phyloP scores from a whole-genome alignment of 2,113 vertebrate species.

The Semicossyphus pulcher region DNA sequence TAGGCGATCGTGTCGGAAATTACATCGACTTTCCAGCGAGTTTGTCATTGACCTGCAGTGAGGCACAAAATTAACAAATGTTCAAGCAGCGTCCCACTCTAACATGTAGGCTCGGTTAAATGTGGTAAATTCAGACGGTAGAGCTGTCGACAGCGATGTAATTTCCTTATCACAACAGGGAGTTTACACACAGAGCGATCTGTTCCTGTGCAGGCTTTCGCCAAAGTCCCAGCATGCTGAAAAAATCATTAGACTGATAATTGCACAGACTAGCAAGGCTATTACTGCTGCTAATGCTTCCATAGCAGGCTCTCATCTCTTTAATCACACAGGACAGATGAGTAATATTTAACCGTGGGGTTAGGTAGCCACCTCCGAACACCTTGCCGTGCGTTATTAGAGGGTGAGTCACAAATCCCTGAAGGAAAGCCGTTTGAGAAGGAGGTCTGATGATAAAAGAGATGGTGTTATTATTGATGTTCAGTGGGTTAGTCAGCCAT shows the following conservation, averaged over 20 bases:
- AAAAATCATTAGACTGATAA: conserved; percentile 52
- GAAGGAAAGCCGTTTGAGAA: conserved; percentile 18
- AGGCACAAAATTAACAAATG: conserved; percentile 59
- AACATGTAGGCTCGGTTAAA: conserved; percentile 35
- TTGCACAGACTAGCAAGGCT: conserved; percentile 28
- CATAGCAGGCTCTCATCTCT: conserved; percentile 9
- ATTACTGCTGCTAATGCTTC: conserved; percentile 35
- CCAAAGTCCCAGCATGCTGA: conserved; percentile 35
- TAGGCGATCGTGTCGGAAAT: conserved; percentile 54
- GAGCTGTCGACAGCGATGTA: conserved; percentile 12
- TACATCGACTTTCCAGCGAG: conserved; percentile 28
- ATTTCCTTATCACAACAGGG: conserved; percentile 46
- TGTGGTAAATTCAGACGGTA: conserved; percentile 4
- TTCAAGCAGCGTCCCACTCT: background rate
- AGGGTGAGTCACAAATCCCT: conserved; percentile 24
- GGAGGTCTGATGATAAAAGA: conserved; percentile 10
- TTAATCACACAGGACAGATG: conserved; percentile 44
- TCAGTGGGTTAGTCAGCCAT: conserved; percentile 8
- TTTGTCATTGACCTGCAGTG: conserved; percentile 36
- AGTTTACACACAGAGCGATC: background rate
- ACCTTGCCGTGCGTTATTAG: conserved; percentile 26
- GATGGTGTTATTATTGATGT: background rate
- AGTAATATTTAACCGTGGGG: conserved; percentile 24
- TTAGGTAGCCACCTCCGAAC: conserved; percentile 24
- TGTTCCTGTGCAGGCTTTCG: background rate